Conservation (phyloP, 2,113 vertebrate species). For the Lates calcarifer region DNA sequence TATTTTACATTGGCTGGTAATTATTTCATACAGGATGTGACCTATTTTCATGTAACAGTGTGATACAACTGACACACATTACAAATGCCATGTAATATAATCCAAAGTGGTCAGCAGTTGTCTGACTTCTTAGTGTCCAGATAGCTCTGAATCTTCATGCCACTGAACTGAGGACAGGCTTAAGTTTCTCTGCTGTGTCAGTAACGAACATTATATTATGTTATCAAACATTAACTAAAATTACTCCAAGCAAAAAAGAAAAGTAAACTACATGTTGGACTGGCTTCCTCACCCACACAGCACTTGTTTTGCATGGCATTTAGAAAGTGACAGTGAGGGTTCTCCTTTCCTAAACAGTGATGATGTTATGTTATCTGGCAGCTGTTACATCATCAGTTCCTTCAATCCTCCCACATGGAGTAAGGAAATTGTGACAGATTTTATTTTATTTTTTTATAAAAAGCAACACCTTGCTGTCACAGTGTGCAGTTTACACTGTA, state of each 20-base stretch:
- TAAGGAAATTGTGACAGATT: constrained; percentile 19
- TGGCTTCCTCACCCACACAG: not conserved
- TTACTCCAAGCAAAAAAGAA: not conserved
- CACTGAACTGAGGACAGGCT: too few relatives aligned
- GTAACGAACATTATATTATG: too few relatives aligned
- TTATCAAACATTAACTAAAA: not conserved
- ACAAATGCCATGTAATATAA: not conserved
- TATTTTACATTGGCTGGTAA: not conserved
- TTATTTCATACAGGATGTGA: not conserved
- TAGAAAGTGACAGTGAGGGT: constrained; percentile 37
- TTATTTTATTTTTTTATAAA: not conserved
- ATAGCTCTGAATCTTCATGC: not conserved
- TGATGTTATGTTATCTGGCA: constrained; percentile 63
- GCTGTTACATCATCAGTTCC: constrained; percentile 59
- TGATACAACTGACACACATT: not conserved
- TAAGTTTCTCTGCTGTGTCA: too few relatives aligned
- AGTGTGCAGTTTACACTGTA: not conserved
- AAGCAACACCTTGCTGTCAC: constrained; percentile 7
- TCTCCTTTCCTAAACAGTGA: constrained; percentile 26
- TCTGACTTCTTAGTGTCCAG: not conserved
- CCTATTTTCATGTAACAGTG: not conserved
- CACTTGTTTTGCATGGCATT: constrained; percentile 42
- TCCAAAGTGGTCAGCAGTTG: too few relatives aligned
- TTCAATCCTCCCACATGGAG: constrained; percentile 20
- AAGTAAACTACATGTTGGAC: not conserved